Percentiles rank a stretch among this genome's conserved stretches.
These are phyloP conservation scores for Cephus nigrinus DNA, from an alignment of 2,888 invertebrate genomes.

Conservation along the genomic window DNA sequence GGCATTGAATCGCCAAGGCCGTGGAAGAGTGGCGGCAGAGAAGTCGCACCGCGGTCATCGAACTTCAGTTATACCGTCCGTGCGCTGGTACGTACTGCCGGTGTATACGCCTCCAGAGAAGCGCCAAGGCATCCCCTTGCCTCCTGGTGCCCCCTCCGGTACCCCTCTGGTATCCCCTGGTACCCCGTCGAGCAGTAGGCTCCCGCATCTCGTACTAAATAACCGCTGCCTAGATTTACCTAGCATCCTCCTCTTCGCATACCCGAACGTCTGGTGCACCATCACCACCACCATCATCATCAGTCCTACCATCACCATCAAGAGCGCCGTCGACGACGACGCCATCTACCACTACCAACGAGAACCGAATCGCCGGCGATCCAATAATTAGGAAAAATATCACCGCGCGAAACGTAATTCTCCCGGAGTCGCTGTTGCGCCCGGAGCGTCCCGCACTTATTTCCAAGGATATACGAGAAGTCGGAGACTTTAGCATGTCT, in stretches of 20 bases:
- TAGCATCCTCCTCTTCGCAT: conserved; percentile 33
- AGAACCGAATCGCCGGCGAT: neutral
- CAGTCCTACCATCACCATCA: neutral
- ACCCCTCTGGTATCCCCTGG: neutral
- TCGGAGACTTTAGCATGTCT: neutral
- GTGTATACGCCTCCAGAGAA: conserved; percentile 4
- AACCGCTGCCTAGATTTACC: conserved; percentile 50
- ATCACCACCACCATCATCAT: neutral
- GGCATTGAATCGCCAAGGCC: conserved; percentile 65
- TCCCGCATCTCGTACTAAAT: conserved; percentile 45
- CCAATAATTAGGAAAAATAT: conserved; percentile 42
- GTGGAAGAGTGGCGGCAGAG: conserved; percentile 51
- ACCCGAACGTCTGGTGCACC: neutral
- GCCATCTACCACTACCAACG: neutral
- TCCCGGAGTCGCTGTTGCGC: neutral
- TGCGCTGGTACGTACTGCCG: conserved; percentile 17
- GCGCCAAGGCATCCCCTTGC: neutral
- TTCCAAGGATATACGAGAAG: conserved; percentile 1
- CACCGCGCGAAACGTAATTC: conserved; percentile 2
- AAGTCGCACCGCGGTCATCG: conserved; percentile 62
- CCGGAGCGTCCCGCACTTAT: neutral
- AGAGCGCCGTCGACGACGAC: neutral
- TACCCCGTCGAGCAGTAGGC: neutral
- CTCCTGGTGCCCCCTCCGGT: neutral
- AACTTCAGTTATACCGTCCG: conserved; percentile 40